Percentiles rank a stretch among this genome's conserved stretches.
These are phyloP conservation scores for Xenotilapia flavipinnis DNA, from an alignment of 2,113 vertebrate species.

Conservation along the genomic window DNA sequence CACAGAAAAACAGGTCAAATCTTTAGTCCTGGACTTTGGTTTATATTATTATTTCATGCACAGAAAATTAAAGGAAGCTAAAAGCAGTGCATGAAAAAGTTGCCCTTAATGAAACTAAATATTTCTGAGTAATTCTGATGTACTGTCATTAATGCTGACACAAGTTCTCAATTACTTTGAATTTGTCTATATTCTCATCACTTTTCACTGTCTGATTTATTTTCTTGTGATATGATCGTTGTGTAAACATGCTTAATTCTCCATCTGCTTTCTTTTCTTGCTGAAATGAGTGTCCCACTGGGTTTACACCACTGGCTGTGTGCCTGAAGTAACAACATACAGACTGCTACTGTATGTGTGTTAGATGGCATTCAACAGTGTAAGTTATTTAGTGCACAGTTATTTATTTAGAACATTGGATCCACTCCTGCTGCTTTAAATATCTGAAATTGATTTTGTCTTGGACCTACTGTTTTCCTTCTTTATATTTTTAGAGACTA, in stretches of 20 bases:
- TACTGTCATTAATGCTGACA: neutral
- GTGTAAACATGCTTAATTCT: neutral
- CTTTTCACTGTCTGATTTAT: fast-evolving
- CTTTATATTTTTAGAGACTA: neutral
- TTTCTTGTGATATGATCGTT: neutral
- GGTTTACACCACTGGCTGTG: neutral
- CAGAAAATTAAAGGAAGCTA: neutral
- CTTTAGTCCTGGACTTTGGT: neutral
- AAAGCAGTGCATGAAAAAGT: neutral
- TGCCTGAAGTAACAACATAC: neutral
- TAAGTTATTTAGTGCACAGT: neutral
- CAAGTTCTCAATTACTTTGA: neutral
- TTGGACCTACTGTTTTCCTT: neutral
- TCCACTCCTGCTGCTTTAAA: neutral
- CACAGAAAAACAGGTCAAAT: neutral
- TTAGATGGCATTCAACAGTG: neutral
- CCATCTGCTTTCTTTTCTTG: neutral
- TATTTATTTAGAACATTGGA: neutral
- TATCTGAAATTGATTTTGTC: neutral
- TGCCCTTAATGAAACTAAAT: neutral
- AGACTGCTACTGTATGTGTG: neutral
- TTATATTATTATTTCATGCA: neutral
- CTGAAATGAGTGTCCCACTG: neutral
- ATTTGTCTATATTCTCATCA: neutral
- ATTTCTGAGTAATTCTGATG: neutral